phyloP scores from a whole-genome alignment of 2,797 vertebrate genomes.

The Takifugu ocellatus region DNA sequence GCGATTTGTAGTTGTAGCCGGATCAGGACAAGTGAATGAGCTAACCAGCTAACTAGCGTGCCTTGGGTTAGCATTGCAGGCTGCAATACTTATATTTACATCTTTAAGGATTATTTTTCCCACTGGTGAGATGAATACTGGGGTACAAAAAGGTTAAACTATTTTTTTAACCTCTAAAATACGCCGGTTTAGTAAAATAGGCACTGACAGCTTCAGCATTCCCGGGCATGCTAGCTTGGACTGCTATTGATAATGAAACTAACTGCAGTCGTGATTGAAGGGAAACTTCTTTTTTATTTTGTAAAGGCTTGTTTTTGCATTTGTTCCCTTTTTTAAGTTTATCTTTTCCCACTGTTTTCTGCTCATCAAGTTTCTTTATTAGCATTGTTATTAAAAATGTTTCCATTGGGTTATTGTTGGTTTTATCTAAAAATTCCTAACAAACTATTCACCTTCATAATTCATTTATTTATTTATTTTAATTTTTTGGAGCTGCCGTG shows the following conservation, averaged over 20 bases:
- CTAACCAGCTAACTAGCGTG: slow-evolving; percentile 61
- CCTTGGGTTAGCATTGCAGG: slow-evolving; percentile 33
- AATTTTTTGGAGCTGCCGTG: no score
- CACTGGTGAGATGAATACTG: not conserved
- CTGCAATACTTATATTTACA: slow-evolving; percentile 22
- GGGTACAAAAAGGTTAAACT: not conserved
- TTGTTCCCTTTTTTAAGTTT: no score
- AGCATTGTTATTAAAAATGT: no score
- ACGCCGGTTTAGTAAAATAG: not conserved
- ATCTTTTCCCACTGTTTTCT: no score
- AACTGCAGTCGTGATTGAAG: no score
- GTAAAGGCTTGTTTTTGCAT: no score
- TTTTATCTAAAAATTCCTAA: no score
- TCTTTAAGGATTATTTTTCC: slow-evolving; percentile 5
- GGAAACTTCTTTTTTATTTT: no score
- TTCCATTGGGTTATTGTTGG: no score
- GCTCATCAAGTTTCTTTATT: no score
- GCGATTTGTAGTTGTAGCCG: slow-evolving; percentile 12
- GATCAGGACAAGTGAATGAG: slow-evolving; percentile 50
- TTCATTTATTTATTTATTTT: no score
- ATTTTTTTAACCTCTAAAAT: not conserved
- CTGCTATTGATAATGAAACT: not conserved
- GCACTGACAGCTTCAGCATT: not conserved
- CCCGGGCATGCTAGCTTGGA: not conserved
- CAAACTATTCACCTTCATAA: no score